Base-by-base conservation (phyloP, 2,888 invertebrate genomes). In the Dynastes hyllus region DNA sequence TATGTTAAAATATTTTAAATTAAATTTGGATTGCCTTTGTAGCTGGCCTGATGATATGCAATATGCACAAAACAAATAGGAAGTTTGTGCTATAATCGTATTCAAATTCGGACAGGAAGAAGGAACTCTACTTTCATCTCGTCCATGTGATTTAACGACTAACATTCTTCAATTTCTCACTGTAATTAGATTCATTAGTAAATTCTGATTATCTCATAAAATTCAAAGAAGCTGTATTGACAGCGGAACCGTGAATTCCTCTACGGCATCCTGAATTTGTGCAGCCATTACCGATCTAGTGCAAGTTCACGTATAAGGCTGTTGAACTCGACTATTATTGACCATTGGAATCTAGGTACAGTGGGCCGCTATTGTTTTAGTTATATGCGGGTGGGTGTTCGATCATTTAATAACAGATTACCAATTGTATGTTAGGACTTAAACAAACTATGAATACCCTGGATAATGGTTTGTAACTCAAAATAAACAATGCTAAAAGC, bases 251-350 rank as follows among this genome's bases (percentile, higher is more conserved):
- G 73, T 37, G 58, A 73, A 73, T 73, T 73, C 58, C 58, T 71
- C 61, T 71, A 45, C 40, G 71, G 51, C 70, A 78, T 78, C 61
- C 77, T 71, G 78, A 78, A 71, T 78, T 78, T 78, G 78, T 78
- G 71, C 71, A 78, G 70, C 29, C 71, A 61, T 78, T 81, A 81
- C 79, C 82, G 80, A 81, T 81, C 80, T 81, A 73, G 80, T 82
- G 78, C 80, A 81, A 82, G 82, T 82, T 82, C 82, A 81, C 81
- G 79, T 81, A 76, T 63, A 82, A 80, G 82, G 81, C 80, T 81
- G 81, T 82, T 82, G 82, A 82, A 82, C 82, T 82, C 81, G 67
- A 70, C 79, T 78, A 80, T 78, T 79, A 76, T 81, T 80, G 79
- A 79, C 79, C 80, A 80, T 81, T 73, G 78, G 82, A 79, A 81